Percentiles rank a stretch among this genome's conserved stretches.
These are phyloP conservation scores for Eptatretus atami DNA, from an alignment of 2,797 vertebrate species.

Conservation along the genomic window DNA sequence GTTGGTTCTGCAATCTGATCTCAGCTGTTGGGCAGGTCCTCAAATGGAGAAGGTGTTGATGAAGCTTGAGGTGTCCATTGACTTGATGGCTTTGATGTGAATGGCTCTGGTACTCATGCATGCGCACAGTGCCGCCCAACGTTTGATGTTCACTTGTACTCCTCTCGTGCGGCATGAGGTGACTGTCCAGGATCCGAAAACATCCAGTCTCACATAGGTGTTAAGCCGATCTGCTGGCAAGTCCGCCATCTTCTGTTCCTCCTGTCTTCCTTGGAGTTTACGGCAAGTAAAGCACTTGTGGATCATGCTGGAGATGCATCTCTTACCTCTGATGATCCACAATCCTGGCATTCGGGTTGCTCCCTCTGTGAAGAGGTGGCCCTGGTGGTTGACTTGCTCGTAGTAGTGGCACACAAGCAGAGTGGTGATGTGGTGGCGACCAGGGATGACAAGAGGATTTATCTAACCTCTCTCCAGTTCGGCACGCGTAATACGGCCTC, in stretches of 20 bases:
- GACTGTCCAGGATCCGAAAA: neutral
- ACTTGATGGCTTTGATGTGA: neutral
- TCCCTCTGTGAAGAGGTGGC: neutral
- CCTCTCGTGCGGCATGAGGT: neutral
- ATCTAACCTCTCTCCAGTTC: too few species aligned
- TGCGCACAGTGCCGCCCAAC: neutral
- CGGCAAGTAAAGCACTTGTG: neutral
- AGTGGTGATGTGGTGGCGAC: neutral
- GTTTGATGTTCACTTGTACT: neutral
- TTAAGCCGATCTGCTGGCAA: neutral
- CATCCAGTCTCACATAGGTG: neutral
- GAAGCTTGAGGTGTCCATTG: neutral
- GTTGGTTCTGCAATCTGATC: neutral
- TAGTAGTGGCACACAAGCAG: neutral
- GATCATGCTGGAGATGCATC: neutral
- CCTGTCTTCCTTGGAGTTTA: neutral
- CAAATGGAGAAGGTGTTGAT: neutral
- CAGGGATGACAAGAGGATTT: neutral
- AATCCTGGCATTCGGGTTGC: neutral
- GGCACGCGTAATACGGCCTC: too few species aligned
- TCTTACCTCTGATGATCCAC: neutral
- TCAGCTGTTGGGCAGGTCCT: neutral
- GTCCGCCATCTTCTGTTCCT: neutral
- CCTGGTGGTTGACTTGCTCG: neutral
- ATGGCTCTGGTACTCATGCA: neutral